phyloP scores from a whole-genome alignment of 2,888 invertebrate genomes.

The Didymodactylos carnosus region DNA sequence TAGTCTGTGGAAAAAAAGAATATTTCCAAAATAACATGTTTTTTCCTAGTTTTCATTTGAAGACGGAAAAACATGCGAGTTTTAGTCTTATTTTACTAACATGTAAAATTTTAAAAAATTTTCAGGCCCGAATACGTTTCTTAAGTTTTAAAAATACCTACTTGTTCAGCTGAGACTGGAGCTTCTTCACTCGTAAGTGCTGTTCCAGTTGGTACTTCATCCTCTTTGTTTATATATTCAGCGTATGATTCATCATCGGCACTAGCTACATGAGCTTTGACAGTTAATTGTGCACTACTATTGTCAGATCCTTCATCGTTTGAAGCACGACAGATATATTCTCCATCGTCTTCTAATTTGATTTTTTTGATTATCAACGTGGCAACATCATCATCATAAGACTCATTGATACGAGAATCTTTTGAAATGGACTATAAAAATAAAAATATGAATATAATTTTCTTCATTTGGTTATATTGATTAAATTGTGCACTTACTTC shows the following conservation, averaged over 20 bases:
- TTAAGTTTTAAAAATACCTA: not conserved
- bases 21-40: too few species aligned
- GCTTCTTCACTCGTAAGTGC: too few species aligned
- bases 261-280: conserved; percentile 3
- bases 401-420: not conserved
- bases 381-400: conserved; percentile 45
- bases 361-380: conserved; percentile 60
- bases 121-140: not conserved
- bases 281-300: conserved; percentile 27
- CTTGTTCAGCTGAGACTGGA: not conserved
- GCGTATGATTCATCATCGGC: not conserved
- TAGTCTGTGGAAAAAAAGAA: too few species aligned
- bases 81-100: too few species aligned
- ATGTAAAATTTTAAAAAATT: too few species aligned
- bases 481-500: conserved; percentile 41
- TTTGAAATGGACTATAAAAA: not conserved
- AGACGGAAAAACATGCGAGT: too few species aligned
- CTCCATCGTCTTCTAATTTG: conserved; percentile 57
- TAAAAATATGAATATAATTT: conserved; percentile 44
- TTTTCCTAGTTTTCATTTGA: too few species aligned
- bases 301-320: conserved; percentile 75
- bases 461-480: conserved; percentile 30
- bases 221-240: not conserved
- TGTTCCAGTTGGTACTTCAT: not conserved
- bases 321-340: conserved; percentile 81